Base-by-base conservation (phyloP, 2,113 vertebrate species). In the Helogale parvula region DNA sequence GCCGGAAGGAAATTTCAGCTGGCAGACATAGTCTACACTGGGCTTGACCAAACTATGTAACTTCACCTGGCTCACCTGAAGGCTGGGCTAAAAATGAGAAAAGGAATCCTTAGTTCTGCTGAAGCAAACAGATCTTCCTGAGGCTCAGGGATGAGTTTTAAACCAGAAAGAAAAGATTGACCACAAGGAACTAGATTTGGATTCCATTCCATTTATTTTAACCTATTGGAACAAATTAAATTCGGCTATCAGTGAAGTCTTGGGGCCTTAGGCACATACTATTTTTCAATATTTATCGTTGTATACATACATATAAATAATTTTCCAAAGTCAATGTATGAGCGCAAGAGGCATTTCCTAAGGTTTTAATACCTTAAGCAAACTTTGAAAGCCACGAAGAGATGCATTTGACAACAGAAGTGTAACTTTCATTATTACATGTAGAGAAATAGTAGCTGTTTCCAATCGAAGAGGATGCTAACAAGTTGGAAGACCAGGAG, bases 21-120 rank as follows among this genome's bases (percentile, higher is more conserved):
- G 99, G 97, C 99, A 99, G 88, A 99, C 98, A 0, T 99, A 99
- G 97, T 99, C 99, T 41, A 99, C 98, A 0, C 99, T 99, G 97
- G 99, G 99, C 96, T 99, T 99, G 89, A 99, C 99, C 96, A 99
- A 87, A 47, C 95, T 98, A 33, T 99, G 98, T 11, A 99, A 96
- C 38, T 99, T 98, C 38, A 99, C 99, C 96, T 98, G 98, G 38
- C 98, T 98, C 79, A 99, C 98, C 47, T 98, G 98, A 76, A 99
- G 98, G 90, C 98, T 97, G 92, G 99, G 98, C 99, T 99, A 87
- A 57, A 91, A 97, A 91, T 2, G 31, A 97, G 63, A 96, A 95
- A 92, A 31, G 68, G 57, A 85, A 83, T 83, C 77, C 57, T 79
- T 65, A 90, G 16, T 95, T 95, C 19, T 95, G 87, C 31, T 85